Evolutionary conservation across 2,888 invertebrate species (phyloP).

Genomic region (Scaptomyza tumidula): DNA sequence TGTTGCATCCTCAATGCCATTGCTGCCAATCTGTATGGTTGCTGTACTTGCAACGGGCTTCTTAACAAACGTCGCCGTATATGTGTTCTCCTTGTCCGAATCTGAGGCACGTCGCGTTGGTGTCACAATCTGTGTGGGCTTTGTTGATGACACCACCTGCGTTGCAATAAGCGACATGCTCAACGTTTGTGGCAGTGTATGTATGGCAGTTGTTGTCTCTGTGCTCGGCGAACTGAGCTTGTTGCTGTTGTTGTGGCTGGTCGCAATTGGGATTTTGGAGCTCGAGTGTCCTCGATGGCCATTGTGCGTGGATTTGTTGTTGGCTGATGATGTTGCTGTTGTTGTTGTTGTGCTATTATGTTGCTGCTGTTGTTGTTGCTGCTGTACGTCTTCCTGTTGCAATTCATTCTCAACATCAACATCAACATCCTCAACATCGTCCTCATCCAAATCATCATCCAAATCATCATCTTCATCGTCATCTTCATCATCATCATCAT

Average conservation of each 20-base stretch:
- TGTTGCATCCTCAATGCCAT: conserved; percentile 65
- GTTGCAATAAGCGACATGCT: conserved; percentile 49
- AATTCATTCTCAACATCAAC: conserved; percentile 39
- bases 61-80: conserved; percentile 78
- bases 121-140: conserved; percentile 69
- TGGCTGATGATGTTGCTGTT: conserved; percentile 24
- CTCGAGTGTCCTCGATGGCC: conserved; percentile 47
- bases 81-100: conserved; percentile 83
- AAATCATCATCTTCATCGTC: conserved; percentile 52
- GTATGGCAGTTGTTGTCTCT: conserved; percentile 68
- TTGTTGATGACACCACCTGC: conserved; percentile 13
- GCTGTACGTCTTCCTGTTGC: conserved; percentile 26
- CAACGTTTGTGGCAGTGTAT: conserved; percentile 65
- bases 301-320: conserved; percentile 51
- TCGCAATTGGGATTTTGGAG: conserved; percentile 62
- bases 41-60: conserved; percentile 71
- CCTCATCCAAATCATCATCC: conserved; percentile 19
- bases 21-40: conserved; percentile 71
- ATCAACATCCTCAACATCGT: conserved; percentile 31
- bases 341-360: conserved; percentile 17
- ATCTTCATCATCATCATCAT: conserved; percentile 69
- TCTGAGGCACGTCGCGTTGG: conserved; percentile 79
- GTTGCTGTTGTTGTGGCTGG: conserved; percentile 25
- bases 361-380: conserved; percentile 28
- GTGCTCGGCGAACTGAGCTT: conserved; percentile 42